Percentiles rank a stretch among this genome's conserved stretches.
Conservation (phyloP, 1,140 invertebrate species). For the Drosophila yakuba region DNA sequence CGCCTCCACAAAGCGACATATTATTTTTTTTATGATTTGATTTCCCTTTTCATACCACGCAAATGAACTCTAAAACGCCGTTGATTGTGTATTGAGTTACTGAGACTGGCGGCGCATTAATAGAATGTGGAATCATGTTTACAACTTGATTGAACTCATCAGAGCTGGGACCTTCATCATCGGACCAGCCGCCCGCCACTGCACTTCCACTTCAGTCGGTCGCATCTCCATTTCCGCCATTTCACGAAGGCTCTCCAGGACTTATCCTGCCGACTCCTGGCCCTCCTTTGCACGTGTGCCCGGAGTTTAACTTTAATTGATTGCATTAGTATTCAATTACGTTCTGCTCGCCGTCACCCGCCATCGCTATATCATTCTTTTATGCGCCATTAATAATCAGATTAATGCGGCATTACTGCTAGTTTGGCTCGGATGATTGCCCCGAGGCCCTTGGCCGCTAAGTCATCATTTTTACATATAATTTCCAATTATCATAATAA, state of each 20-base stretch:
- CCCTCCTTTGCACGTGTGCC: conserved; percentile 51
- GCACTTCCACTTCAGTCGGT: conserved; percentile 14
- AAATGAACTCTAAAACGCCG: conserved; percentile 79
- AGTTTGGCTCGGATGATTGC: conserved; percentile 36
- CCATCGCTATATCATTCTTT: conserved; percentile 10
- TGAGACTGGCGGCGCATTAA: conserved; percentile 59
- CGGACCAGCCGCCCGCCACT: conserved; percentile 18
- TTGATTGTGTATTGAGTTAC: conserved; percentile 81
- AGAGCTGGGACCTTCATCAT: conserved; percentile 22
- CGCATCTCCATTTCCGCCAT: conserved; percentile 15
- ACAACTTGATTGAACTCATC: conserved; percentile 82
- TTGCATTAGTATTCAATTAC: conserved; percentile 76
- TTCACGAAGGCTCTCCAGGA: conserved; percentile 14
- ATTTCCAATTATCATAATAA: conserved; percentile 64
- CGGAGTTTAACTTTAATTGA: conserved; percentile 68
- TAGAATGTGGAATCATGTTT: conserved; percentile 78
- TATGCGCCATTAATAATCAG: conserved; percentile 60
- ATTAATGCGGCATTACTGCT: conserved; percentile 55
- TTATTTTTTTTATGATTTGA: conserved; percentile 82
- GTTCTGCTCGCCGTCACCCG: not conserved
- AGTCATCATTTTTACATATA: conserved; percentile 46
- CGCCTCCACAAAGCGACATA: conserved; percentile 63
- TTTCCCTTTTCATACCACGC: conserved; percentile 64
- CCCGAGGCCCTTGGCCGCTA: conserved; percentile 21
- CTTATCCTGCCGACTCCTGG: not conserved